Base-by-base conservation (phyloP, 2,888 invertebrate genomes). In the Cheilosia pagana region DNA sequence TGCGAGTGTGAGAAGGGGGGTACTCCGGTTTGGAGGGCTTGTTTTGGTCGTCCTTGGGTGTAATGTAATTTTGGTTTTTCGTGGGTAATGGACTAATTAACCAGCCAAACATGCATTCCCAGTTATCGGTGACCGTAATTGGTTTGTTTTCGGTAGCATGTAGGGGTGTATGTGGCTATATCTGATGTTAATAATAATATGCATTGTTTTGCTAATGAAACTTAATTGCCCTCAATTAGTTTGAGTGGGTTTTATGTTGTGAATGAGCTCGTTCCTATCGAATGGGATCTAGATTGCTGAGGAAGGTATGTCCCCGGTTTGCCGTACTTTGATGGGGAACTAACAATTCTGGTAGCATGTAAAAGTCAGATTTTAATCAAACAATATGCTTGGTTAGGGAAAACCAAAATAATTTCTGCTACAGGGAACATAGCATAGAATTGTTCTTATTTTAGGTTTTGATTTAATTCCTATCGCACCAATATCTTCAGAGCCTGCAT, bases 61-160 rank as follows among this genome's bases (percentile, higher is more conserved):
- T 65, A 62, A 62, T 31, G 59, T 82, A 77, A 82, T 81, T 81
- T 70, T 76, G 67, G 41, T 43, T 77, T 70, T 82, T 60, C 28
- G 48, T 53, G 71, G 71, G 31, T 65, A 76, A 76, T 76, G 70
- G 28, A 48, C 45, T 71, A 82, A 82, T 82, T 82, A 72, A n/a
- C 43, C 28, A 16, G 14, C 52, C 28, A n/a, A 60, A 65, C 76
- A 60, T 70, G 70, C 65, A 60, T 31, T 21, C 39, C 19, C 28
- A 39, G 45, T 55, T 63, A 48, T 63, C 23, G 50, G 28, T 43
- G 63, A 50, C 65, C 52, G 45, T 81, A 75, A 81, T 81, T 81
- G 63, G 70, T 65, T 70, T 59, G 75, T 53, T 48, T 59, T 41
- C 5, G 59, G 57, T 52, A 55, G 53, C 10, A 23, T 50, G 52